Evolutionary conservation across 1,140 invertebrate species (phyloP).

Genomic region (Drosophila tani): DNA sequence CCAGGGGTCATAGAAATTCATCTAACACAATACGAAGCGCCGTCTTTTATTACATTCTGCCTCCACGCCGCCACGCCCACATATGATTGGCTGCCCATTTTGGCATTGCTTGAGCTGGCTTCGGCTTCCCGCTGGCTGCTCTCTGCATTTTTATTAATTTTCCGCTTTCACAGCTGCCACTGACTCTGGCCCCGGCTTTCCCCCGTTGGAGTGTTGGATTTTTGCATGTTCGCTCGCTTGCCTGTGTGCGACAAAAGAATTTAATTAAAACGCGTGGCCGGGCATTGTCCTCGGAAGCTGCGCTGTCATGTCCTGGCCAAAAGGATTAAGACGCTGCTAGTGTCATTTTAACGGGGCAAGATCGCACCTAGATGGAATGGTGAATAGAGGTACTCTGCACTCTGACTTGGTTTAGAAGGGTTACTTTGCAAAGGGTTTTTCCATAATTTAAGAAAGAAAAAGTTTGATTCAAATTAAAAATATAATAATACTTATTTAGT

Average conservation of each 20-base stretch:
- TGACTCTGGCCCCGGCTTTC: constrained; percentile 12
- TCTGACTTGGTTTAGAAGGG: background rate
- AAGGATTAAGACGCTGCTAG: constrained; percentile 69
- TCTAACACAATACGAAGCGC: constrained; percentile 47
- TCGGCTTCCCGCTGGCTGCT: background rate
- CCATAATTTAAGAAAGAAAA: background rate
- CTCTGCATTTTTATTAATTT: constrained; percentile 57
- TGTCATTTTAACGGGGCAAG: constrained; percentile 18
- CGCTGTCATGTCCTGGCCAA: constrained; percentile 31
- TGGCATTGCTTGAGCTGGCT: constrained; percentile 7
- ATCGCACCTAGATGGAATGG: constrained; percentile 18
- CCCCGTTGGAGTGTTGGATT: constrained; percentile 50
- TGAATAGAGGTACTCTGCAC: background rate
- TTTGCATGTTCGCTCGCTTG: constrained; percentile 60
- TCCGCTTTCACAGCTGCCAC: constrained; percentile 27
- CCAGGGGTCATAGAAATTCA: constrained; percentile 39
- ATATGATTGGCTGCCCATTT: constrained; percentile 37
- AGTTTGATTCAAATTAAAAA: background rate
- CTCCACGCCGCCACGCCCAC: constrained; percentile 2
- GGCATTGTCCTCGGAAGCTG: constrained; percentile 54
- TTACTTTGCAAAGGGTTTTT: background rate
- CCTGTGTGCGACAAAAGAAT: constrained; percentile 70
- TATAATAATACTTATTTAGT: too few species aligned
- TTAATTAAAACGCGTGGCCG: constrained; percentile 68
- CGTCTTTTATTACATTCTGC: constrained; percentile 46